Evolutionary conservation across 2,888 invertebrate species (phyloP), one percentile per base, ranked within the genome.

Genomic region (Spisula subtruncata): DNA sequence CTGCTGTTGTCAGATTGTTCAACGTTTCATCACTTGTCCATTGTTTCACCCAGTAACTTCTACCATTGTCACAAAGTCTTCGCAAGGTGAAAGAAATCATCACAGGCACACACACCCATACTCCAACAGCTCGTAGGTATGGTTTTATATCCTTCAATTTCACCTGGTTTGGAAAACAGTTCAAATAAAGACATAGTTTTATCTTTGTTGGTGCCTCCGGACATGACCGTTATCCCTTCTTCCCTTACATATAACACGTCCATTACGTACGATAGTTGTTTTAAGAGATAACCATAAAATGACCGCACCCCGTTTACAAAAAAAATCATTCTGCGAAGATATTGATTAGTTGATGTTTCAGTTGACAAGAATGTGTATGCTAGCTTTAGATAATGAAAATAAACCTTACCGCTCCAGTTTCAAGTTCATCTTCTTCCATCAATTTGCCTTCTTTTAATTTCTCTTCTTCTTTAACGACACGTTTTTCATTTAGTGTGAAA

Each of bases 381-480:
- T 41, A n/a, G n/a, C n/a, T n/a, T n/a, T n/a, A n/a, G n/a, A n/a
- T 51, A 51, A 51, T 1, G 14, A 10, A 51, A 51, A 16, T 10
- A 51, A 10, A 51, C 1, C 14, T 12, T 51, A 88, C 95, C 89
- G 86, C 93, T 60, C 95, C 95, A 0, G 86, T 89, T 66, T 94
- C 94, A 6, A 94, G 90, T 83, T 93, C 93, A 87, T 95, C 94
- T 35, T 95, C 94, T n/a, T 94, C 93, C 75, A 95, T 94, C n/a
- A 95, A 88, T 86, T 91, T 94, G 20, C 91, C 92, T 18, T 54
- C 51, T 10, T 88, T 88, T 8, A 2, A 48, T 48, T 71, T 85
- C 25, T 85, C 85, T 51, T 71, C 10, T 79, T 85, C 85, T 75
- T n/a, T 46, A 0, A 71, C 25, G 14, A 85, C 51, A 12, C 75